phyloP scores from a whole-genome alignment of 1,140 invertebrate genomes.

The Euglossa dilemma region DNA sequence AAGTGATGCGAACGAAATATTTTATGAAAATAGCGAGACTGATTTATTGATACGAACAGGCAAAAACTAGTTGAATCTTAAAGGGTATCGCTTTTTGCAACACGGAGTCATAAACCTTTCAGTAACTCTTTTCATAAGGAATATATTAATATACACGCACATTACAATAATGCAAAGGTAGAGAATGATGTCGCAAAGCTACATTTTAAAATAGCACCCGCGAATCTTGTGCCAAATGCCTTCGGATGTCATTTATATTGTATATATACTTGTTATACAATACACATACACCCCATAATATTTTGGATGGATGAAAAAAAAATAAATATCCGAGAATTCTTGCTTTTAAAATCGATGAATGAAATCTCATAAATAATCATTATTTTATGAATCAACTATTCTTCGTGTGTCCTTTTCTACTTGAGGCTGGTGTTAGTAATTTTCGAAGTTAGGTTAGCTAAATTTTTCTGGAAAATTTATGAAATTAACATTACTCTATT shows the following conservation, averaged over 20 bases:
- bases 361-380: background rate
- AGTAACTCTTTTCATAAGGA: background rate
- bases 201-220: slow-evolving; percentile 56
- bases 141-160: background rate
- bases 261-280: slow-evolving; percentile 15
- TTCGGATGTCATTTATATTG: slow-evolving; percentile 48
- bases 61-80: too few relatives aligned
- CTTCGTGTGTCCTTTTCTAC: background rate
- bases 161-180: slow-evolving; percentile 42
- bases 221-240: slow-evolving; percentile 54
- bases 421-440: background rate
- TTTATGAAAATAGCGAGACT: background rate
- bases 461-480: background rate
- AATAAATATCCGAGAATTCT: background rate
- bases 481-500: background rate
- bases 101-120: background rate
- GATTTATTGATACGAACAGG: background rate
- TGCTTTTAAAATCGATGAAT: background rate
- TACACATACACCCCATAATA: background rate
- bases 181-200: slow-evolving; percentile 54
- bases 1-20: too few relatives aligned
- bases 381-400: background rate
- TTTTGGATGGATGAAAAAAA: background rate
- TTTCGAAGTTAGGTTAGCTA: background rate
- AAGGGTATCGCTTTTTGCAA: too few relatives aligned